These are phyloP conservation scores for Zhuqinia jingwanae DNA, from an alignment of 2,888 invertebrate genomes.

Conservation along the genomic window DNA sequence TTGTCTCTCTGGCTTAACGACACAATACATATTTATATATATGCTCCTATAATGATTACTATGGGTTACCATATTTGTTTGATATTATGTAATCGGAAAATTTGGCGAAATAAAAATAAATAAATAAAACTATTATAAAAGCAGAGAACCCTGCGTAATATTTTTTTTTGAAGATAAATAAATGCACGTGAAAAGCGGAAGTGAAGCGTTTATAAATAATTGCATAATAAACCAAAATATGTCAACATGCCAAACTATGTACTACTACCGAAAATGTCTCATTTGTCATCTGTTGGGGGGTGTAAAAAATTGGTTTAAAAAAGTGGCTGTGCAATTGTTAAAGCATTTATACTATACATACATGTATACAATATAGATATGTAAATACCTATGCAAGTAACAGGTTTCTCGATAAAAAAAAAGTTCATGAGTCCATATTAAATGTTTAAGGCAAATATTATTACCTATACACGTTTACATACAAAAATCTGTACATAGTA, in stretches of 20 bases:
- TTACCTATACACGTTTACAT: not conserved
- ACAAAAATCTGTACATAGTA: not conserved
- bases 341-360: not conserved
- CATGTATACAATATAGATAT: not conserved
- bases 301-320: not conserved
- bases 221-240: slow-evolving; percentile 23
- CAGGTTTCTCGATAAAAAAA: not conserved
- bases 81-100: not conserved
- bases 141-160: not conserved
- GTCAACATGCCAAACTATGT: slow-evolving; percentile 16
- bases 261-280: slow-evolving; percentile 19
- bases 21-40: too few relatives aligned
- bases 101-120: not conserved
- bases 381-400: not conserved
- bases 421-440: not conserved
- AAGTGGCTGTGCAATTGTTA: not conserved
- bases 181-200: slow-evolving; percentile 18
- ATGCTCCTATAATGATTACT: too few relatives aligned
- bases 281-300: slow-evolving; percentile 21
- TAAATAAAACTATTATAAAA: not conserved
- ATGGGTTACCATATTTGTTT: too few relatives aligned
- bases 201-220: slow-evolving; percentile 5
- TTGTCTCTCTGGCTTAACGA: too few relatives aligned
- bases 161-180: not conserved
- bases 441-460: too few relatives aligned